phyloP scores from a whole-genome alignment of 2,797 vertebrate species.

The Glyptemys insculpta region DNA sequence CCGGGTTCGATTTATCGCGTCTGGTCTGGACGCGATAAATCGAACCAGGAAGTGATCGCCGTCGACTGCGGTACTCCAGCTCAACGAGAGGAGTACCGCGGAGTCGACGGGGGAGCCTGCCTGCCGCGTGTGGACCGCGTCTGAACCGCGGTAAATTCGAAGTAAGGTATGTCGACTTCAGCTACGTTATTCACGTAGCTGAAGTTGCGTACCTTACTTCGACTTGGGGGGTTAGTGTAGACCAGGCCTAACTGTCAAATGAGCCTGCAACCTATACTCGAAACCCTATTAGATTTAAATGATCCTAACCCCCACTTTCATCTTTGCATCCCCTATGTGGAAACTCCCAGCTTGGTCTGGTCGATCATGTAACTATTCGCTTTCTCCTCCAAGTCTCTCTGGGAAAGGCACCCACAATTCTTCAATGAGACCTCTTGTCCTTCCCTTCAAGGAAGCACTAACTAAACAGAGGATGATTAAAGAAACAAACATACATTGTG shows the following conservation, averaged over 20 bases:
- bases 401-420: not conserved
- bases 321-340: not conserved
- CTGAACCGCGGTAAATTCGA: too few relatives aligned
- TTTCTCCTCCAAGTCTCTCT: not conserved
- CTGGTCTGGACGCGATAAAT: too few relatives aligned
- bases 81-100: too few relatives aligned
- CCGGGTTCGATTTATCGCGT: too few relatives aligned
- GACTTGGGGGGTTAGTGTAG: too few relatives aligned
- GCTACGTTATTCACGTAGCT: too few relatives aligned
- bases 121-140: too few relatives aligned
- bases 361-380: not conserved
- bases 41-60: too few relatives aligned
- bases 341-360: rapidly evolving
- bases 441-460: not conserved
- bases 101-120: too few relatives aligned
- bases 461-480: not conserved
- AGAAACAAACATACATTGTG: not conserved
- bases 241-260: conserved; percentile 4
- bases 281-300: not conserved
- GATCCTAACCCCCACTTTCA: not conserved
- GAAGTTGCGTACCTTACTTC: too few relatives aligned
- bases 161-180: too few relatives aligned
- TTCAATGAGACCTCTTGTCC: not conserved
- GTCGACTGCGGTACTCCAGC: too few relatives aligned
- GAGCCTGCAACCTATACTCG: not conserved